Evolutionary conservation across 2,888 invertebrate genomes (phyloP), one percentile per base, ranked within the genome.

Genomic region (Hedya salicella): DNA sequence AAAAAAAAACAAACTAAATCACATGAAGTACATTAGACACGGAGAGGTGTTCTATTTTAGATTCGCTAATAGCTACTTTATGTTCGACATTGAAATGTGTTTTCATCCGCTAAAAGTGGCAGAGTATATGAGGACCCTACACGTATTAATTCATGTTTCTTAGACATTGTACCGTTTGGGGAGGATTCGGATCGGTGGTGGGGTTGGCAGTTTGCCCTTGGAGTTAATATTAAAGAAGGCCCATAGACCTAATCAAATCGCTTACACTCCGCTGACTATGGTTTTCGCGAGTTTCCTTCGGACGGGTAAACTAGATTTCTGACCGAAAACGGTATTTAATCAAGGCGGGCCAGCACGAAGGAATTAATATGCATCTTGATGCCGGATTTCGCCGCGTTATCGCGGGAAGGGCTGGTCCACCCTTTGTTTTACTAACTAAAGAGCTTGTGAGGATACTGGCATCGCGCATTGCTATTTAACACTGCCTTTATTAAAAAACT

Each of bases 401-500:
- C 40, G 14, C 21, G 60, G 60, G 16, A 53, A 66, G 48, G 53
- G 59, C 30, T 59, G 46, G 21, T 16, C 39, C 21, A 32, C 50
- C 53, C 49, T 57, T 59, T 59, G 42, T 57, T 62, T 14, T 48
- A 48, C n/a, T 40, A 54, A 61, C 40, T 19, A 56, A 57, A 36
- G 42, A 49, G 60, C 63, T 21, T 57, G 62, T 62, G 64, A 54
- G 61, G 57, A 57, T 60, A 46, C 48, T 52, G 52, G 54, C 46
- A 62, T 39, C 60, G 44, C 39, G 66, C 52, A 62, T 62, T 67
- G 64, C 59, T 64, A 68, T 64, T 59, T 62, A 46, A 64, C 39
- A 53, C 63, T 63, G 53, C 68, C 64, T 68, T 68, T 67, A 70
- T 70, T 70, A 70, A 70, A 70, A 70, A 70, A 68, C 63, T 70